A percentile compares a stretch with the other conserved stretches of the same genome.
phyloP scores from a whole-genome alignment of 2,888 invertebrate species.

The Drosophila formosana region DNA sequence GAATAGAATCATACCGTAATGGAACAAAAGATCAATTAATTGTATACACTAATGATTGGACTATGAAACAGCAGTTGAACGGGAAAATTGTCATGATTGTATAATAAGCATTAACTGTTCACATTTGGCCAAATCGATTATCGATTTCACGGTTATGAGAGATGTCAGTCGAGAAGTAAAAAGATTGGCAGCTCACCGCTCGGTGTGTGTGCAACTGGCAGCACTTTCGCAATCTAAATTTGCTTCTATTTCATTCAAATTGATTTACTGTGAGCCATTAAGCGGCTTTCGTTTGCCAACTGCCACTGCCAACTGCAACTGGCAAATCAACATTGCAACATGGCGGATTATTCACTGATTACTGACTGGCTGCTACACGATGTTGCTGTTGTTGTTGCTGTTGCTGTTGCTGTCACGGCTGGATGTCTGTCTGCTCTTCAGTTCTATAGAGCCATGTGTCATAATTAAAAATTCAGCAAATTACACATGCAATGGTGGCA shows the following conservation, averaged over 20 bases:
- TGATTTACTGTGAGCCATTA: conserved; percentile 48
- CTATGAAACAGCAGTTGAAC: no score
- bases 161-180: no score
- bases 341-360: conserved; percentile 57
- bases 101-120: not conserved
- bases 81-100: no score
- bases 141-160: not conserved
- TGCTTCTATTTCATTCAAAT: conserved; percentile 29
- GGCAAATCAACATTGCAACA: conserved; percentile 65
- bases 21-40: no score
- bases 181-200: no score
- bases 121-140: not conserved
- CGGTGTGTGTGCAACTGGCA: conserved; percentile 1
- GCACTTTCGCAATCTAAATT: conserved; percentile 37
- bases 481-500: conserved; percentile 57
- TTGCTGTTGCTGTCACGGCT: conserved; percentile 13
- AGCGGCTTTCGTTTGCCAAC: conserved; percentile 40
- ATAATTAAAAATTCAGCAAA: conserved; percentile 75
- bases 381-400: no score
- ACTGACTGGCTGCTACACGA: conserved; percentile 20
- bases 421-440: conserved; percentile 11
- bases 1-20: no score
- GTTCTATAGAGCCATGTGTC: conserved; percentile 40
- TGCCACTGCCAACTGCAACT: conserved; percentile 34
- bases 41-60: no score